These are phyloP conservation scores for Sebastes minor DNA, from an alignment of 2,797 vertebrate species.

Conservation along the genomic window DNA sequence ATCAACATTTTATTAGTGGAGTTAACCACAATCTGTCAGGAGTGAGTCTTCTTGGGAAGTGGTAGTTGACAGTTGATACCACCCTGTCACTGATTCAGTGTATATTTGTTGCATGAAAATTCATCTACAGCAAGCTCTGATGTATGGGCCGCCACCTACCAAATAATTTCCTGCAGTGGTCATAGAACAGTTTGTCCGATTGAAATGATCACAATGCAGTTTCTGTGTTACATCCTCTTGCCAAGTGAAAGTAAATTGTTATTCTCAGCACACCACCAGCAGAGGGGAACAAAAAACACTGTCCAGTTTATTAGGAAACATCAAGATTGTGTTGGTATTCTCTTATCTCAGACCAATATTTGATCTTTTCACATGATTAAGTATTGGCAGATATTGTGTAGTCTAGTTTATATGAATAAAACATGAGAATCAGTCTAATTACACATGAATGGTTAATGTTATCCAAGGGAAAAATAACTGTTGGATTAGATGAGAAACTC, in stretches of 20 bases:
- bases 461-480: background rate
- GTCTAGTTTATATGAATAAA: constrained; percentile 11
- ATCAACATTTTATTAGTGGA: constrained; percentile 16
- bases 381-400: constrained; percentile 3
- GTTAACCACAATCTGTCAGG: constrained; percentile 6
- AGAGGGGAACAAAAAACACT: background rate
- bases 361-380: background rate
- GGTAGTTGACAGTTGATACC: background rate
- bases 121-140: background rate
- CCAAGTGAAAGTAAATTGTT: background rate
- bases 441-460: constrained; percentile 4
- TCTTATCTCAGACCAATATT: constrained; percentile 7
- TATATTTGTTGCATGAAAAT: background rate
- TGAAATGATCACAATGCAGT: constrained; percentile 4
- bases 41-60: constrained; percentile 21
- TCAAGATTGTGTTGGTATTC: background rate
- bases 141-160: background rate
- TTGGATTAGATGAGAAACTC: background rate
- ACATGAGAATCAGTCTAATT: background rate
- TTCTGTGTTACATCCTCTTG: background rate
- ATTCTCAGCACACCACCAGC: background rate
- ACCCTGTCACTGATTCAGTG: background rate
- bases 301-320: constrained; percentile 2
- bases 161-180: constrained; percentile 4
- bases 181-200: background rate